Base-by-base conservation (phyloP, 2,888 invertebrate species). In the Andrena flavipes region DNA sequence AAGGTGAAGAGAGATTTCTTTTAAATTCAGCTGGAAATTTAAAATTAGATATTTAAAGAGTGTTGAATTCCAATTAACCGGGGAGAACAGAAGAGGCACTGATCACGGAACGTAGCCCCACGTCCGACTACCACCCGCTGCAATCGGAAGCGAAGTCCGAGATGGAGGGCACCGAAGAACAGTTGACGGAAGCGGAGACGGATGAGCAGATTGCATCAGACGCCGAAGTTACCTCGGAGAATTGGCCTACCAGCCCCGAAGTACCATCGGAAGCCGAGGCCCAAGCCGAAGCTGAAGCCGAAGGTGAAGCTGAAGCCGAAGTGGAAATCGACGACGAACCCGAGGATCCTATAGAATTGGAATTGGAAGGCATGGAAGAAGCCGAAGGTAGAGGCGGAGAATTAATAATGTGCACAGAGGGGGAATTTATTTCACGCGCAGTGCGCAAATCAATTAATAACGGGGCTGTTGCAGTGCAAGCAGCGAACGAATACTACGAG, bases 361-460 rank as follows among this genome's bases (percentile, higher is more conserved):
- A 54, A 56, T 56, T 26, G 23, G 26, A 56, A 26, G 10, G 4
- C 23, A 4, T 20, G 26, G 64, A 59, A 42, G 71, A 65, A 26
- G 42, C n/a, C 13, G 51, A 29, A 54, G 10, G 54, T n/a, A 29
- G 2, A 29, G 60, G 30, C 13, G 29, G n/a, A 10, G 6, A 60
- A 63, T 63, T 35, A 63, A 63, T 26, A 26, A 60, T 30, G 20
- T n/a, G 30, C 42, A 29, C 59, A 48, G 30, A 3, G 7, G 56
- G 13, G 60, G 20, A 60, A 62, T 74, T 65, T 67, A 72, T 82
- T 68, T 35, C n/a, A 26, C 59, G 42, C 60, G 8, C 35, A 26
- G 13, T 60, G 70, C 71, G 64, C 62, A 33, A 72, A 51, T 83
- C 71, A 82, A 82, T 82, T 82, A 82, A 76, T 83, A 76, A 67